Evolutionary conservation across 2,797 vertebrate genomes (phyloP).

Genomic region (Cynopterus sphinx): DNA sequence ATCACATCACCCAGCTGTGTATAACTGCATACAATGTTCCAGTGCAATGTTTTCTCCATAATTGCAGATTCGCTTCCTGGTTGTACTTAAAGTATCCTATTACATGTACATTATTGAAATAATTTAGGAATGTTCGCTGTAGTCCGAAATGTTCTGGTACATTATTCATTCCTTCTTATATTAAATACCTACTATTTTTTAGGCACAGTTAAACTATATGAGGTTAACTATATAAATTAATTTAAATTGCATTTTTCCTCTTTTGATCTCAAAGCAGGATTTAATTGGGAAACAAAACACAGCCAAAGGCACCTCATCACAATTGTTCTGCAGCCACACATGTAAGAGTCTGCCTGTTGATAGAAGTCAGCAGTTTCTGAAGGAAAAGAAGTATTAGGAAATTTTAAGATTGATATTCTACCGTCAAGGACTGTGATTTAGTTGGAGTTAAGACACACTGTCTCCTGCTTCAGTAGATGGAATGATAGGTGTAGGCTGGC

Average conservation of each 20-base stretch:
- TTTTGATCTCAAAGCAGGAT: conserved; percentile 23
- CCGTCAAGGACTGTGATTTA: neutral
- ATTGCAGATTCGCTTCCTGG: neutral
- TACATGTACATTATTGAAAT: neutral
- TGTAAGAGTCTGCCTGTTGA: neutral
- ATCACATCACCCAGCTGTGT: neutral
- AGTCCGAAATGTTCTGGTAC: neutral
- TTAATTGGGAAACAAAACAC: neutral
- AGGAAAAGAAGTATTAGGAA: neutral
- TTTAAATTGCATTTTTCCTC: conserved; percentile 7
- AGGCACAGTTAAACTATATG: neutral
- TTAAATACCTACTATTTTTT: neutral
- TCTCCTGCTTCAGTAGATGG: neutral
- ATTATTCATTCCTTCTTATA: neutral
- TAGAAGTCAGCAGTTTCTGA: neutral
- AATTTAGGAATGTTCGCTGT: neutral
- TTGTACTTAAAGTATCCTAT: neutral
- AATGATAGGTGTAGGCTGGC: neutral
- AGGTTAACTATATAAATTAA: neutral
- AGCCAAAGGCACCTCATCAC: neutral
- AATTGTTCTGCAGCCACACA: neutral
- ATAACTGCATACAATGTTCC: neutral
- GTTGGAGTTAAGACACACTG: neutral
- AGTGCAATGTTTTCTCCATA: neutral
- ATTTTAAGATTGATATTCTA: conserved; percentile 25